These are phyloP conservation scores for Proisotoma minuta DNA, from an alignment of 2,888 invertebrate genomes.

Conservation along the genomic window DNA sequence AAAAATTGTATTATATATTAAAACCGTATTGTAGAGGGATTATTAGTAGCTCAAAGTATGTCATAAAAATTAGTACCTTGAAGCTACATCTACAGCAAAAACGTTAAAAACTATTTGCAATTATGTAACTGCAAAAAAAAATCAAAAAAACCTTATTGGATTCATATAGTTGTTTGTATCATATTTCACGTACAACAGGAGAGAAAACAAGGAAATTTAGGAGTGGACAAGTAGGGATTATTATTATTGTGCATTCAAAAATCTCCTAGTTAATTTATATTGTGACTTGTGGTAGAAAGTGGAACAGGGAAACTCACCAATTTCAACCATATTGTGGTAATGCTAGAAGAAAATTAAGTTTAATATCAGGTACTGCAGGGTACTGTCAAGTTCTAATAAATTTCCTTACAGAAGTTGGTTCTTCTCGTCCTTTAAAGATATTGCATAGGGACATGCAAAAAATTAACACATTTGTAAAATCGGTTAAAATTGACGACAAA, in stretches of 20 bases:
- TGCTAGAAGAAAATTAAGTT: too few relatives aligned
- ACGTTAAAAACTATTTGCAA: slow-evolving; percentile 20
- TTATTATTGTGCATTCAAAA: background rate
- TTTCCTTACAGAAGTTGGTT: slow-evolving; percentile 93
- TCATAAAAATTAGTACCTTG: slow-evolving; percentile 8
- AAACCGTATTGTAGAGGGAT: too few relatives aligned
- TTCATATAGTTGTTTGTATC: background rate
- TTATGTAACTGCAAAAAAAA: slow-evolving; percentile 26
- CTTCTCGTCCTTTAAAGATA: slow-evolving; percentile 75
- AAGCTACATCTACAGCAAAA: slow-evolving; percentile 26
- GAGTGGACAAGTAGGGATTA: background rate
- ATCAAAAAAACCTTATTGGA: slow-evolving; percentile 9
- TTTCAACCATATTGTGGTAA: slow-evolving; percentile 95
- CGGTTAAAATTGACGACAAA: background rate
- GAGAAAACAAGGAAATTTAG: slow-evolving; percentile 11
- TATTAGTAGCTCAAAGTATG: slow-evolving; percentile 14
- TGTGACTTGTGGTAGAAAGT: background rate
- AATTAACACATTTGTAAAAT: slow-evolving; percentile 20
- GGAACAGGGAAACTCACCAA: slow-evolving; percentile 64
- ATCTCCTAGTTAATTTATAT: background rate
- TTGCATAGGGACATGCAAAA: slow-evolving; percentile 38
- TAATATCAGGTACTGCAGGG: too few relatives aligned
- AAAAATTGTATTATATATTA: too few relatives aligned
- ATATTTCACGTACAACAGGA: slow-evolving; percentile 11
- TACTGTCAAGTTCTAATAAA: too few relatives aligned